Base-by-base conservation (phyloP, 2,888 invertebrate species). In the Andrena minutula region DNA sequence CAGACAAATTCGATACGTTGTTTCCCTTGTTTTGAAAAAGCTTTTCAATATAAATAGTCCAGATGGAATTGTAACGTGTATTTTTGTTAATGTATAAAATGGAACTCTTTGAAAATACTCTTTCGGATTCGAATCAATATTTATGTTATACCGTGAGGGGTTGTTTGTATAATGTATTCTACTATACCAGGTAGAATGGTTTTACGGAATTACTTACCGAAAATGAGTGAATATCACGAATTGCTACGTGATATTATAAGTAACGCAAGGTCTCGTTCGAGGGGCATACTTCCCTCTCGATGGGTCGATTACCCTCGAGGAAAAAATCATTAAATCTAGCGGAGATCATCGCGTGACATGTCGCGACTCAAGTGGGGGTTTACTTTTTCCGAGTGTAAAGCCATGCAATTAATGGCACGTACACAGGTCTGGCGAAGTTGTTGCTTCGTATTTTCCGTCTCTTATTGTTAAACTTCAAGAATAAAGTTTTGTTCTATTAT, bases 321-420 rank as follows among this genome's bases (percentile, higher is more conserved):
- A 63, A 58, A 65, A 79, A 81, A 71, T 81, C 81, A 66, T 76
- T 83, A 77, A 66, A 64, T 53, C 70, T 8, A 32, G 51, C 41
- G 32, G n/a, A 49, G 63, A 71, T 82, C 41, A 64, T 82, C 35
- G 77, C 79, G 82, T 82, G 82, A 77, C 73, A 53, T n/a, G 12
- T 47, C 23, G 26, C 23, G 6, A 64, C 4, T 16, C 10, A 5
- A 10, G 3, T 5, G 8, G 0, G 6, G 32, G 32, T 71, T 69
- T 63, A 35, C 20, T 63, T 71, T 41, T 16, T 2, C n/a, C 8
- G 10, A 10, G 10, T 51, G 23, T 47, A 12, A 60, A 60, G 16
- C 49, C 60, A 20, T 7, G 49, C 60, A 49, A 47, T 12, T 47
- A 26, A 30, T 5, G 16, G 41, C 41, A 16, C 41, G 41, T 41